Evolutionary conservation across 2,888 invertebrate genomes (phyloP).

Genomic region (Diarsia mendica): DNA sequence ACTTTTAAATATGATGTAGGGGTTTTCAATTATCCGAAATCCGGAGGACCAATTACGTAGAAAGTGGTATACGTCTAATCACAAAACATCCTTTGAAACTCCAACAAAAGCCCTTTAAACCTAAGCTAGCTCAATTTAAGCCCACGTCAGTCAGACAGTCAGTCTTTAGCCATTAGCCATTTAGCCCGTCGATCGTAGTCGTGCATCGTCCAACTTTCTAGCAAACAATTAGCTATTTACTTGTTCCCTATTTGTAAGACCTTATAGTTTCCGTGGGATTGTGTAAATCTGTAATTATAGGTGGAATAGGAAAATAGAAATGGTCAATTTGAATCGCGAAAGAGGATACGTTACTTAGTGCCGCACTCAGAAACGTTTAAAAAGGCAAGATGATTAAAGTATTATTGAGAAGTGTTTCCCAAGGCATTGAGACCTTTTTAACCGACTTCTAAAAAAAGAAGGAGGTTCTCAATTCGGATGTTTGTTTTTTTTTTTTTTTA

Average conservation of each 20-base stretch:
- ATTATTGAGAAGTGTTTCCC: too few relatives aligned
- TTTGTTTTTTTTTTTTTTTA: too few relatives aligned
- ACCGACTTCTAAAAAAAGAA: too few relatives aligned
- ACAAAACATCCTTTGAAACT: background rate
- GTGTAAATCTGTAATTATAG: conserved; percentile 37
- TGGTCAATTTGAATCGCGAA: conserved; percentile 8
- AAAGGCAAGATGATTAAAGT: too few relatives aligned
- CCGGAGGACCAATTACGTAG: background rate
- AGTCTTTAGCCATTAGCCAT: conserved; percentile 64
- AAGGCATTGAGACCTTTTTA: too few relatives aligned
- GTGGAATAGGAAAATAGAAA: conserved; percentile 15
- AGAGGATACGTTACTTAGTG: background rate
- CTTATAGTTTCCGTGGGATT: conserved; percentile 56
- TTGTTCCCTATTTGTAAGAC: conserved; percentile 44
- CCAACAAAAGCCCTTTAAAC: conserved; percentile 1
- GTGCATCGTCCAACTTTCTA: conserved; percentile 62
- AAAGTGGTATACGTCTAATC: background rate
- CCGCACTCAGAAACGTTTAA: too few relatives aligned
- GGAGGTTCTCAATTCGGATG: too few relatives aligned
- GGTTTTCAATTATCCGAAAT: too few relatives aligned
- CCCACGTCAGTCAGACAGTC: conserved; percentile 67
- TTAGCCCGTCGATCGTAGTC: conserved; percentile 63
- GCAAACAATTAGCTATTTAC: conserved; percentile 62
- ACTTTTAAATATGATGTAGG: too few relatives aligned
- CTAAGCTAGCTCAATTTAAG: conserved; percentile 28